A percentile compares a stretch with the other conserved stretches of the same genome.
phyloP scores from a whole-genome alignment of 2,888 invertebrate genomes.

The Drosophila tripunctata region DNA sequence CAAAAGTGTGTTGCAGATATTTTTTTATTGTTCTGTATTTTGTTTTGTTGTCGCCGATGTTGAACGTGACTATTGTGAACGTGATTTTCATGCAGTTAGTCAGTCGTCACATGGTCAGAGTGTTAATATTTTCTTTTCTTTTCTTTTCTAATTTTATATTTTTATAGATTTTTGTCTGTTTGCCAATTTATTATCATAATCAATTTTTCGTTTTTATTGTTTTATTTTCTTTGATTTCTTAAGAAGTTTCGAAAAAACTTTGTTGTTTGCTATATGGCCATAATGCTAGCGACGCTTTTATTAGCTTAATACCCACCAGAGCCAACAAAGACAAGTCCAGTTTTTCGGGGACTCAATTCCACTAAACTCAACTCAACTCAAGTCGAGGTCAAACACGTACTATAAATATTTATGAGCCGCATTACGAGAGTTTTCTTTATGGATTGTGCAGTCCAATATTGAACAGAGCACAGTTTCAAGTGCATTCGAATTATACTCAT shows the following conservation, averaged over 20 bases:
- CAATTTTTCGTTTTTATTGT: constrained; percentile 35
- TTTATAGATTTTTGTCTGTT: constrained; percentile 30
- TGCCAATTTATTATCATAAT: constrained; percentile 36
- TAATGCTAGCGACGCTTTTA: constrained; percentile 38
- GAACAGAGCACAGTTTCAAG: constrained; percentile 22
- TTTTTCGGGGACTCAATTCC: constrained; percentile 14
- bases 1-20: constrained; percentile 42
- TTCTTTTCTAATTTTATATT: constrained; percentile 2
- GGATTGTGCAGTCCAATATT: constrained; percentile 36
- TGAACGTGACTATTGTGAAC: constrained; percentile 68
- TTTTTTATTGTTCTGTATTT: constrained; percentile 16
- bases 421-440: constrained; percentile 42
- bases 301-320: constrained; percentile 27
- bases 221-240: constrained; percentile 16
- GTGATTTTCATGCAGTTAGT: constrained; percentile 44
- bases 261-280: constrained; percentile 24
- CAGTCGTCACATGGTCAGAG: constrained; percentile 36
- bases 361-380: constrained; percentile 8
- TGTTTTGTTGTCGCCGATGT: constrained; percentile 14
- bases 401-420: constrained; percentile 65
- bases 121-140: constrained; percentile 63
- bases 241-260: constrained; percentile 20
- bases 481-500: constrained; percentile 19
- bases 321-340: constrained; percentile 24
- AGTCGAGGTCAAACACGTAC: constrained; percentile 49